Conservation (phyloP, 1,140 invertebrate genomes). For the Camponotus floridanus region DNA sequence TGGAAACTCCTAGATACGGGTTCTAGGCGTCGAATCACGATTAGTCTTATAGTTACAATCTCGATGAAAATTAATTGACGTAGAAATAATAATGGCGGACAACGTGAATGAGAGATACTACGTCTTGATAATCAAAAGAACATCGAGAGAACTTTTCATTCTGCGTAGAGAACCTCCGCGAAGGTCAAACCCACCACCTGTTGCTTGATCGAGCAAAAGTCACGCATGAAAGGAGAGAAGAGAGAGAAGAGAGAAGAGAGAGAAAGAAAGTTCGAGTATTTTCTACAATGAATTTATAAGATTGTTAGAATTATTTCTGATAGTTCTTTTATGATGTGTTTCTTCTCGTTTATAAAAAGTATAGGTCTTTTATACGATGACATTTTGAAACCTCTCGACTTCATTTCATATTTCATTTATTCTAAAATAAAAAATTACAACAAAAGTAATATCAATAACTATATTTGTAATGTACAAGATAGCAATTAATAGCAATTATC, state of each 20-base stretch:
- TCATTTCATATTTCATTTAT: neutral
- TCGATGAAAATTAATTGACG: neutral
- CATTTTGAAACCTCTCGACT: neutral
- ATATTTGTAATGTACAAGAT: neutral
- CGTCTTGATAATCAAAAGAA: constrained; percentile 19
- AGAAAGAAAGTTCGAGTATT: constrained; percentile 44
- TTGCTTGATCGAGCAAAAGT: constrained; percentile 73
- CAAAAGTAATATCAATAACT: neutral
- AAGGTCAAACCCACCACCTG: constrained; percentile 72
- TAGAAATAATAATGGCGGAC: neutral
- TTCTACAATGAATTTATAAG: constrained; percentile 31
- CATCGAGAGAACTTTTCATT: constrained; percentile 39
- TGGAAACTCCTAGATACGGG: neutral
- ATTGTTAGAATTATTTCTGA: neutral
- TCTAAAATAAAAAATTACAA: neutral
- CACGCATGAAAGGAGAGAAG: constrained; percentile 71
- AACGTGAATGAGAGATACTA: neutral
- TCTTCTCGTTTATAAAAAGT: neutral
- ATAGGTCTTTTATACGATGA: neutral
- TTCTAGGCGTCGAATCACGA: neutral
- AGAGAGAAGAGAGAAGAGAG: constrained; percentile 41
- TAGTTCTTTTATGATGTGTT: neutral
- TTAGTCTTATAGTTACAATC: neutral
- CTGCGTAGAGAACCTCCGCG: constrained; percentile 36
- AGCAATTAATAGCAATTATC: neutral